Conservation (phyloP, 2,113 vertebrate species). For the Rhinolophus sinicus region DNA sequence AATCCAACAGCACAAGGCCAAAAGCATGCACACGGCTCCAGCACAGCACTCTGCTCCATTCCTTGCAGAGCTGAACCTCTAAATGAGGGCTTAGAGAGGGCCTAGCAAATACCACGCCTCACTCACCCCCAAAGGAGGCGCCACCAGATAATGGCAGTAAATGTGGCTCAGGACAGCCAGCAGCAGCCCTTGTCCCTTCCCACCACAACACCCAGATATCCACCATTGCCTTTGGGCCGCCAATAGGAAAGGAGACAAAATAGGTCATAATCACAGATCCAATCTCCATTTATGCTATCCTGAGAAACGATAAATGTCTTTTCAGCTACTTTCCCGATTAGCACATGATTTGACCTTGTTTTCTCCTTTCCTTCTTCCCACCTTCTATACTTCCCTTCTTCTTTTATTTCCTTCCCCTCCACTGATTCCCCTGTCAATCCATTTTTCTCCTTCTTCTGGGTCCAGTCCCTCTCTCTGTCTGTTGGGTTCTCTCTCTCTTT, state of each 20-base stretch:
- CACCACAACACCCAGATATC: accelerated
- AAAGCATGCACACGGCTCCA: accelerated
- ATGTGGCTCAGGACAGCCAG: not conserved
- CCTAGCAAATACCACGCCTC: not conserved
- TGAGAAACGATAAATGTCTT: not conserved
- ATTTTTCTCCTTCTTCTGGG: not conserved
- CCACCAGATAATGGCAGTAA: not conserved
- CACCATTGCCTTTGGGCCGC: not conserved
- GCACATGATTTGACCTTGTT: not conserved
- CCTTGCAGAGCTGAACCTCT: not conserved
- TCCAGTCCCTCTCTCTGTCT: not conserved
- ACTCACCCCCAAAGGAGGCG: not conserved
- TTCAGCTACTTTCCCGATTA: not conserved
- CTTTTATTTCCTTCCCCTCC: not conserved
- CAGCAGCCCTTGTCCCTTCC: not conserved
- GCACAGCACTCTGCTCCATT: not conserved
- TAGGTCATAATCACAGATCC: accelerated
- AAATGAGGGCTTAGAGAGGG: not conserved
- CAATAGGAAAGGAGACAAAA: not conserved
- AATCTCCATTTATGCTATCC: not conserved
- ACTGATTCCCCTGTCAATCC: not conserved
- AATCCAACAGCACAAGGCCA: constrained; percentile 54
- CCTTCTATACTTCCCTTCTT: not conserved
- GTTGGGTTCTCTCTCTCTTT: not conserved
- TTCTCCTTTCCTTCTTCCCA: not conserved